Evolutionary conservation across 1,140 invertebrate genomes (phyloP).

Genomic region (Drosophila hydei): DNA sequence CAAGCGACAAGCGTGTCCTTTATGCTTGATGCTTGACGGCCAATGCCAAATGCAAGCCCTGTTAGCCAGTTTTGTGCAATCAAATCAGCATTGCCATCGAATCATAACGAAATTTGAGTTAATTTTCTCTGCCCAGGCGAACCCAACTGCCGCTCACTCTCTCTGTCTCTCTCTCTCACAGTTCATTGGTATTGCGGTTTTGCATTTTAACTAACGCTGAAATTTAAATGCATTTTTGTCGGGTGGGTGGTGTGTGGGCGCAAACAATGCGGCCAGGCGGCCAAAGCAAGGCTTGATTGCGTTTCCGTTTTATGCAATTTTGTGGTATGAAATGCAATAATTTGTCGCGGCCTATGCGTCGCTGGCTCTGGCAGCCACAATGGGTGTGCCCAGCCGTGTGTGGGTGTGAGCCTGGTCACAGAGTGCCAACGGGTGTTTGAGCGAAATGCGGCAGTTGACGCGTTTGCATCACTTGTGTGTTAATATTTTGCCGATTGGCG

Average conservation of each 20-base stretch:
- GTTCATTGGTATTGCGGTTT: conserved; percentile 61
- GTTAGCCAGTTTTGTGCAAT: conserved; percentile 53
- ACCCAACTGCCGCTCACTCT: too few species aligned
- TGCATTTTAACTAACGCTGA: conserved; percentile 54
- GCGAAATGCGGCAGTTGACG: conserved; percentile 41
- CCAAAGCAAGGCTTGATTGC: conserved; percentile 76
- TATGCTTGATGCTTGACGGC: conserved; percentile 36
- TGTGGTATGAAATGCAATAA: conserved; percentile 76
- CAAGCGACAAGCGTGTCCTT: conserved; percentile 6
- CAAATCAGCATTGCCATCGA: conserved; percentile 73
- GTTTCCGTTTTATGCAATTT: conserved; percentile 81
- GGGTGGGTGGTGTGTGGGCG: neutral
- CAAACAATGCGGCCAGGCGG: conserved; percentile 55
- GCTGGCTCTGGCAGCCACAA: conserved; percentile 28
- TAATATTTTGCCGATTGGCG: conserved; percentile 78
- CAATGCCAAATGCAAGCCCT: too few species aligned
- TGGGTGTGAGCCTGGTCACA: neutral
- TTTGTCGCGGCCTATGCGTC: conserved; percentile 69
- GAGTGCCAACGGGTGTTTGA: conserved; percentile 14
- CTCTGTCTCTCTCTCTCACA: conserved; percentile 51
- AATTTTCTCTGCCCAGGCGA: conserved; percentile 43
- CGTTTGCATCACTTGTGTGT: conserved; percentile 46
- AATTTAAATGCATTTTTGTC: conserved; percentile 50
- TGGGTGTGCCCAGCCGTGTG: neutral
- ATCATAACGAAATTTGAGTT: conserved; percentile 73